phyloP scores from a whole-genome alignment of 2,113 vertebrate species.

The Phocoena sinus region DNA sequence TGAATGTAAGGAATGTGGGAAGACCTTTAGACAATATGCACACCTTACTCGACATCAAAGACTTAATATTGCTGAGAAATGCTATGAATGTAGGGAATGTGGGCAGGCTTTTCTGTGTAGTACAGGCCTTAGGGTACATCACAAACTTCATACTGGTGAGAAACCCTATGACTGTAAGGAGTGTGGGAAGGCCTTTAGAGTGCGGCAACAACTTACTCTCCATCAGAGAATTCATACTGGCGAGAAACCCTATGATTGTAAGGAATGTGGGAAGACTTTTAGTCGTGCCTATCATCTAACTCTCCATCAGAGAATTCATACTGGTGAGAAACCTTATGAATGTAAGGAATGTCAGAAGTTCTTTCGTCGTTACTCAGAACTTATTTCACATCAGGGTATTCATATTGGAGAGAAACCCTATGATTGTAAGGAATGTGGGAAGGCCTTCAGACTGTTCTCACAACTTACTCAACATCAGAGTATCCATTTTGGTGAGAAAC shows the following conservation, averaged over 20 bases:
- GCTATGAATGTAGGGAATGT: constrained; percentile 64
- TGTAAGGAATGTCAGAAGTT: constrained; percentile 74
- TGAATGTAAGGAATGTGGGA: constrained; percentile 64
- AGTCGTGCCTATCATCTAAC: constrained; percentile 70
- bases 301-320: constrained; percentile 76
- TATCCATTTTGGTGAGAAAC: constrained; percentile 76
- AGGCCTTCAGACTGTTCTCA: constrained; percentile 71
- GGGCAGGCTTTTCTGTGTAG: constrained; percentile 67
- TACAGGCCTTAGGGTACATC: constrained; percentile 69
- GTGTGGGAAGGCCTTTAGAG: constrained; percentile 73
- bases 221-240: constrained; percentile 75
- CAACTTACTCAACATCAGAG: constrained; percentile 74
- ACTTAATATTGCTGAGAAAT: constrained; percentile 40
- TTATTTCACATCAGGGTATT: constrained; percentile 70
- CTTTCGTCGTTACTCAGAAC: constrained; percentile 72
- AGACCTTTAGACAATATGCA: constrained; percentile 66
- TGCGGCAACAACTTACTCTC: constrained; percentile 69
- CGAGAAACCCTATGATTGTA: constrained; percentile 73
- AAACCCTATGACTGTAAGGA: constrained; percentile 75
- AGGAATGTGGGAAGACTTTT: constrained; percentile 83
- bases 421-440: constrained; percentile 75
- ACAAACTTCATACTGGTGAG: constrained; percentile 71
- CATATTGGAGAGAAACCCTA: constrained; percentile 71
- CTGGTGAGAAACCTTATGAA: constrained; percentile 72
- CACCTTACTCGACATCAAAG: constrained; percentile 72